A percentile compares a stretch with the other conserved stretches of the same genome.
Conservation (phyloP, 2,797 vertebrate species). For the Sebastes ruberrimus region DNA sequence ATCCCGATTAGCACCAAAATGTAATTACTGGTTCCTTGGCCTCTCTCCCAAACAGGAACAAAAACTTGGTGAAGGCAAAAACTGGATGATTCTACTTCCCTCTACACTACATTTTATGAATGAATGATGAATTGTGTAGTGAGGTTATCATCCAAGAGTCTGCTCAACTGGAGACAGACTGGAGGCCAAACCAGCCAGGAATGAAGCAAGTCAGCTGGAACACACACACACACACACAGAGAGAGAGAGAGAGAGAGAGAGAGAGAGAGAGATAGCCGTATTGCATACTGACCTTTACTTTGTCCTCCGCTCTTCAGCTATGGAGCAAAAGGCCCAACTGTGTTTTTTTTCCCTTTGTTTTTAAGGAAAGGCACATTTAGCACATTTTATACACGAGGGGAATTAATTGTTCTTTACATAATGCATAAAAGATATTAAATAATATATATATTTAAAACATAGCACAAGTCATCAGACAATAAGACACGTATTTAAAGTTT, state of each 20-base stretch:
- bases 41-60: not conserved
- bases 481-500: not conserved
- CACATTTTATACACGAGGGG: not conserved
- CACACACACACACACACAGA: not conserved
- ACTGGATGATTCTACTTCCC: not conserved
- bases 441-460: too few species aligned
- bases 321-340: not conserved
- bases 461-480: not conserved
- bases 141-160: slow-evolving; percentile 27
- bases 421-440: not conserved
- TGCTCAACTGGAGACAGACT: slow-evolving; percentile 35
- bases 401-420: not conserved
- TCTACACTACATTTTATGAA: too few species aligned
- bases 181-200: slow-evolving; percentile 11
- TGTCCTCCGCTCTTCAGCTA: not conserved
- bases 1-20: not conserved
- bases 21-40: not conserved
- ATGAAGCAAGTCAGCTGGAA: slow-evolving; percentile 39
- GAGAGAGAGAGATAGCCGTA: not conserved
- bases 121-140: slow-evolving; percentile 12
- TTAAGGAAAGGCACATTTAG: not conserved
- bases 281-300: slow-evolving; percentile 23
- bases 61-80: not conserved
- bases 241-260: not conserved
- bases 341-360: not conserved